Evolutionary conservation across 2,888 invertebrate species (phyloP).

Genomic region (Drosophila niveifrons): DNA sequence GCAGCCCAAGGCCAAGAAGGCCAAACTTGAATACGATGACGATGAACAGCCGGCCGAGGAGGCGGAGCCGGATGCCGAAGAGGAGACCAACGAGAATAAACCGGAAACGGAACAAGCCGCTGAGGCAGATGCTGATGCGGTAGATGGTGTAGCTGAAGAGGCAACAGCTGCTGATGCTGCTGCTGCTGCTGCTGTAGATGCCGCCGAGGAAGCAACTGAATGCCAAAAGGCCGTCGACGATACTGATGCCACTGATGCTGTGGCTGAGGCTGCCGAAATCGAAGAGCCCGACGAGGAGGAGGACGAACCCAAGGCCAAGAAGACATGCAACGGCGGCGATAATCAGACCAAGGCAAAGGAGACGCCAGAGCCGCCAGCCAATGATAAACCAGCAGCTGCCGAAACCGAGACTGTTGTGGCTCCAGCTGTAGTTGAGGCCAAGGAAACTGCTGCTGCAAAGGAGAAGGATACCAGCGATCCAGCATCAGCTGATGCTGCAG

Average conservation of each 20-base stretch:
- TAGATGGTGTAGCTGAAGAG: constrained; percentile 19
- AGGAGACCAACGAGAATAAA: constrained; percentile 18
- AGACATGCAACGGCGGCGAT: constrained; percentile 36
- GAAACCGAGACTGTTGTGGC: constrained; percentile 9
- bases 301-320: constrained; percentile 39
- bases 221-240: constrained; percentile 42
- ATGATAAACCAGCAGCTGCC: constrained; percentile 30
- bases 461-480: constrained; percentile 26
- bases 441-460: constrained; percentile 13
- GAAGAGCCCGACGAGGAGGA: constrained; percentile 66
- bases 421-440: constrained; percentile 16
- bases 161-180: constrained; percentile 29
- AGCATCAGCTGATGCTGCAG: constrained; percentile 13
- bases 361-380: constrained; percentile 5
- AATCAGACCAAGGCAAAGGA: constrained; percentile 19
- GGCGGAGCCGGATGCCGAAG: constrained; percentile 34
- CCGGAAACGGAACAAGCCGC: constrained; percentile 19
- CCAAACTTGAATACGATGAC: constrained; percentile 77
- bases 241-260: constrained; percentile 15
- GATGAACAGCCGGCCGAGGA: constrained; percentile 49
- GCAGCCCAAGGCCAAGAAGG: constrained; percentile 86
- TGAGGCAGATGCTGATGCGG: constrained; percentile 27
- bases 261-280: constrained; percentile 30
- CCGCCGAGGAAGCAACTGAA: constrained; percentile 34
- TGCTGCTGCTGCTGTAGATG: constrained; percentile 13